phyloP scores from a whole-genome alignment of 2,888 invertebrate genomes.

The Andrena bicolor region DNA sequence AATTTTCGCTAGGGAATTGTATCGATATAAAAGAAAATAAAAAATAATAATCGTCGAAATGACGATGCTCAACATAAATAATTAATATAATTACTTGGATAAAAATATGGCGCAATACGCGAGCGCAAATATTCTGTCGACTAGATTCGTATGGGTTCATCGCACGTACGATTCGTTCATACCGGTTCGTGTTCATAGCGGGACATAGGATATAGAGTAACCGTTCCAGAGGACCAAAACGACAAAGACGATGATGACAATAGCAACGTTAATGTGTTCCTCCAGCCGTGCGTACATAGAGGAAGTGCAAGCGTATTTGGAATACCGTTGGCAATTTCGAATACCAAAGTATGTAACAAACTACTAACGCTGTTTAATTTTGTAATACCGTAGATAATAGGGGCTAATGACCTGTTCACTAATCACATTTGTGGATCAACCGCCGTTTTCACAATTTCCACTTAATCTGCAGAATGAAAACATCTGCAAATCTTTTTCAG shows the following conservation, averaged over 20 bases:
- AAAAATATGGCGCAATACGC: slow-evolving; percentile 70
- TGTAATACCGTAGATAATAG: too few relatives aligned
- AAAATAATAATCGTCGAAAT: slow-evolving; percentile 64
- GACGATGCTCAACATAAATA: slow-evolving; percentile 68
- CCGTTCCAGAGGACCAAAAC: not conserved
- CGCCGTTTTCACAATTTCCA: too few relatives aligned
- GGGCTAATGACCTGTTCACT: too few relatives aligned
- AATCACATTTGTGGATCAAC: too few relatives aligned
- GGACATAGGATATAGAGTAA: too few relatives aligned
- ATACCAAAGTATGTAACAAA: too few relatives aligned
- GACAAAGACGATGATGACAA: not conserved
- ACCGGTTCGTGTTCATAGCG: slow-evolving; percentile 34
- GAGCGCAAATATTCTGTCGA: slow-evolving; percentile 83
- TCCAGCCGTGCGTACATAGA: too few relatives aligned
- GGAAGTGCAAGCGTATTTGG: too few relatives aligned
- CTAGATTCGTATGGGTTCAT: slow-evolving; percentile 83
- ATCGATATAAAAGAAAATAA: slow-evolving; percentile 49
- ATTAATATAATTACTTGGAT: slow-evolving; percentile 69
- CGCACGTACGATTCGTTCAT: slow-evolving; percentile 63
- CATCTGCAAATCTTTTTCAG: too few relatives aligned
- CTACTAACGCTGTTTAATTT: too few relatives aligned
- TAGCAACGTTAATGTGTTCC: not conserved
- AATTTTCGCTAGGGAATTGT: slow-evolving; percentile 19
- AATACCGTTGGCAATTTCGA: not conserved
- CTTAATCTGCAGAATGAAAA: too few relatives aligned